phyloP scores from a whole-genome alignment of 2,113 vertebrate species.

The Urocitellus parryii region DNA sequence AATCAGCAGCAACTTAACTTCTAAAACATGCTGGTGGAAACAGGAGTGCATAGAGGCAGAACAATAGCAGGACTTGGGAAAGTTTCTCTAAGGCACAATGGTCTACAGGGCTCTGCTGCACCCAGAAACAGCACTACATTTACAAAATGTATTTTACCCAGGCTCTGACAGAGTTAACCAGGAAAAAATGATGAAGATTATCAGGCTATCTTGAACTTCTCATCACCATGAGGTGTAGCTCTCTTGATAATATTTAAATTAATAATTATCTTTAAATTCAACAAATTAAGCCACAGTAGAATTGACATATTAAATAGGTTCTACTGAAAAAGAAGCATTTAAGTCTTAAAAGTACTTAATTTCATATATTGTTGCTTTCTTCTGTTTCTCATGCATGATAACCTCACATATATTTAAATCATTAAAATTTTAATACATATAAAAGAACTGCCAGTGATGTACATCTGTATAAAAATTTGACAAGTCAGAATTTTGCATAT shows the following conservation, averaged over 20 bases:
- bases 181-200: not conserved
- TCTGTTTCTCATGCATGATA: not conserved
- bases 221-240: not conserved
- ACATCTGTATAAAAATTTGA: not conserved
- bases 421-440: not conserved
- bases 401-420: not conserved
- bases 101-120: not conserved
- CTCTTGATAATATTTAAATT: not conserved
- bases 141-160: not conserved
- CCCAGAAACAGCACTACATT: not conserved
- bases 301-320: not conserved
- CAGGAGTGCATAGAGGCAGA: not conserved
- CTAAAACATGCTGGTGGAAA: not conserved
- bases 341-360: not conserved
- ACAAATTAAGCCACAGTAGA: not conserved
- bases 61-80: not conserved
- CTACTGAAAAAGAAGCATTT: not conserved
- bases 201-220: not conserved
- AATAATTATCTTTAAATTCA: not conserved
- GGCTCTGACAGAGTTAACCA: not conserved
- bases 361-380: not conserved
- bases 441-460: not conserved
- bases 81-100: not conserved
- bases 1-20: not conserved
- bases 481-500: not conserved